These are phyloP conservation scores for Dicrostonyx torquatus DNA, from an alignment of 2,797 vertebrate species.

Conservation along the genomic window DNA sequence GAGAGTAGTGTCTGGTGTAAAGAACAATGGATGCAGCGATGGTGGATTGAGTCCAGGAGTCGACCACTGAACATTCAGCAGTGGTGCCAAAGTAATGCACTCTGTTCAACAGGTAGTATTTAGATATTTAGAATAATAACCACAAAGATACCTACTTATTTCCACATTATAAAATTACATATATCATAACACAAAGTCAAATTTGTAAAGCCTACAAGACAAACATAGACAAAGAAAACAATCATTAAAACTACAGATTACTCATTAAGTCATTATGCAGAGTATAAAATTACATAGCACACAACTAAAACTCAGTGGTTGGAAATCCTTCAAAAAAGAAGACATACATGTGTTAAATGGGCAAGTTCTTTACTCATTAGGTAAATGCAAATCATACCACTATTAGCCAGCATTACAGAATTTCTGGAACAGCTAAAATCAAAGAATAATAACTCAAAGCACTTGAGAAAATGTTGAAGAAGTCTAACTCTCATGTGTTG, in stretches of 20 bases:
- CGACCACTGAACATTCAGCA: background rate
- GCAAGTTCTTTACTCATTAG: background rate
- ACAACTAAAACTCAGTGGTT: background rate
- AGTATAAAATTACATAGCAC: background rate
- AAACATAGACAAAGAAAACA: background rate
- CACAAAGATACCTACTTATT: background rate
- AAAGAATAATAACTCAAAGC: background rate
- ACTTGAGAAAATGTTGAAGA: background rate
- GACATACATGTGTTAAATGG: background rate
- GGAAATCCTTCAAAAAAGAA: background rate
- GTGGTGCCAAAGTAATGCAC: background rate
- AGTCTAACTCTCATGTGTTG: background rate
- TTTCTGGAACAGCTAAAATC: background rate
- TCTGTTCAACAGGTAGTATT: constrained; percentile 2
- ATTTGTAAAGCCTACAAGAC: background rate
- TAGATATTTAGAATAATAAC: background rate
- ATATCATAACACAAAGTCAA: background rate
- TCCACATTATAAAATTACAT: background rate
- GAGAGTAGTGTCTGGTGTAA: background rate
- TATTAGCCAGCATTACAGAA: background rate
- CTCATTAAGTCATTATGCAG: background rate
- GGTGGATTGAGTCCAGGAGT: background rate
- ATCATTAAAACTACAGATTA: background rate
- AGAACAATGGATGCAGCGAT: background rate
- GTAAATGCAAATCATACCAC: background rate